A percentile compares a stretch with the other conserved stretches of the same genome.
phyloP scores from a whole-genome alignment of 1,140 invertebrate species.

The Pachyrhynchus sulphureomaculatus region DNA sequence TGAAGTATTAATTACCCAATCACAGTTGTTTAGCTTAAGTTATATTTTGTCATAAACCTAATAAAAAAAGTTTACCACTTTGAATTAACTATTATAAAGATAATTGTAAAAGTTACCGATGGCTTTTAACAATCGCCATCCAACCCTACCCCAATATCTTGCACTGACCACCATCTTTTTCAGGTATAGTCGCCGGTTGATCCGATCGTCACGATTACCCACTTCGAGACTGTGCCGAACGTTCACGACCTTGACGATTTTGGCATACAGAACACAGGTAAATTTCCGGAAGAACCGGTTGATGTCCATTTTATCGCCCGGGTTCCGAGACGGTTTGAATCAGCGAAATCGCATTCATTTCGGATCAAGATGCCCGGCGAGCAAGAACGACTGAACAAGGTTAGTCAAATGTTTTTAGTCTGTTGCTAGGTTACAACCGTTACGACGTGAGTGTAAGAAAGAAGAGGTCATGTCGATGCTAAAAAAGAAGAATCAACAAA shows the following conservation, averaged over 20 bases:
- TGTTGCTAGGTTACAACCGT: slow-evolving; percentile 14
- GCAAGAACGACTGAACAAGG: neutral
- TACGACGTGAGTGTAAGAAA: neutral
- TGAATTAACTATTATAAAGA: too few relatives aligned
- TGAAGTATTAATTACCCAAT: too few relatives aligned
- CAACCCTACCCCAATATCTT: neutral
- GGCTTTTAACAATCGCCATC: too few relatives aligned
- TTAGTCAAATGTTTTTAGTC: slow-evolving; percentile 9
- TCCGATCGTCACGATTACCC: slow-evolving; percentile 4
- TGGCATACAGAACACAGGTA: slow-evolving; percentile 22
- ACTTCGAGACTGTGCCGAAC: slow-evolving; percentile 5
- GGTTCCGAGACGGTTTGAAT: neutral
- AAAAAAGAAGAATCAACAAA: neutral
- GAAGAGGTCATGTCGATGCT: neutral
- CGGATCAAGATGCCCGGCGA: neutral
- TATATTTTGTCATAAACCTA: too few relatives aligned
- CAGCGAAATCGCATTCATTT: neutral
- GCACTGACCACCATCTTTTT: neutral
- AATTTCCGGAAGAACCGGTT: slow-evolving; percentile 29
- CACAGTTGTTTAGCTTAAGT: too few relatives aligned
- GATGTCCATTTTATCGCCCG: neutral
- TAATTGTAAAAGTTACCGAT: too few relatives aligned
- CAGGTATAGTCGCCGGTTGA: neutral
- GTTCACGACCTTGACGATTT: slow-evolving; percentile 20
- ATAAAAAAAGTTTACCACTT: too few relatives aligned